Evolutionary conservation across 1,140 invertebrate genomes (phyloP).

Genomic region (Bombus waltoni): DNA sequence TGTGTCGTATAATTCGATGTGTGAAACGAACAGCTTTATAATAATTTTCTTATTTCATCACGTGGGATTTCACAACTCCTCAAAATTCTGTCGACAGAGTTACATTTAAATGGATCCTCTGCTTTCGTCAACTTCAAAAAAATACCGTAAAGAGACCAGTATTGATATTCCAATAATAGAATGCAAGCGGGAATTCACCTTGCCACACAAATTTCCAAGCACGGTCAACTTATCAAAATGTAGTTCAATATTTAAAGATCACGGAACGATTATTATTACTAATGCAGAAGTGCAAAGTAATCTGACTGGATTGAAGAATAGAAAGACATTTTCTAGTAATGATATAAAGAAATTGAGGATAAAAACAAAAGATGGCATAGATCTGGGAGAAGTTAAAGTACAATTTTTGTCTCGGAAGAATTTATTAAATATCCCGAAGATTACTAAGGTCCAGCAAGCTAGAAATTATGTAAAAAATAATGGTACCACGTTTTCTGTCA

Average conservation of each 20-base stretch:
- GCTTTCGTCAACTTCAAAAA: background rate
- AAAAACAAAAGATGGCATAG: constrained; percentile 64
- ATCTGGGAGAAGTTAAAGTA: constrained; percentile 72
- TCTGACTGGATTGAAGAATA: background rate
- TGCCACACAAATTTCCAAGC: constrained; percentile 59
- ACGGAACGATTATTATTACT: background rate
- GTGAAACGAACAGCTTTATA: too few species aligned
- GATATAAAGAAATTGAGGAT: constrained; percentile 67
- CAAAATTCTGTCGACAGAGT: background rate
- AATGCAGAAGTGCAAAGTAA: background rate
- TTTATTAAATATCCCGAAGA: constrained; percentile 15
- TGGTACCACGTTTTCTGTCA: background rate
- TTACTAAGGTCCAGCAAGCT: constrained; percentile 6
- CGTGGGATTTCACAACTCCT: too few species aligned
- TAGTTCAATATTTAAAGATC: background rate
- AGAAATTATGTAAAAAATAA: background rate
- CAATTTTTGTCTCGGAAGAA: constrained; percentile 36
- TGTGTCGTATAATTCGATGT: background rate
- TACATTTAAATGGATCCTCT: constrained; percentile 30
- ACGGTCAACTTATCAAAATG: background rate
- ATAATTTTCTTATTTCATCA: background rate
- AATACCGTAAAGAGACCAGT: background rate
- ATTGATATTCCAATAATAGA: background rate
- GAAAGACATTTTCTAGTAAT: background rate
- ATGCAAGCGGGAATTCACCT: constrained; percentile 51